These are phyloP conservation scores for Coccyzus lansbergi DNA, from an alignment of 2,797 vertebrate genomes.

Conservation along the genomic window DNA sequence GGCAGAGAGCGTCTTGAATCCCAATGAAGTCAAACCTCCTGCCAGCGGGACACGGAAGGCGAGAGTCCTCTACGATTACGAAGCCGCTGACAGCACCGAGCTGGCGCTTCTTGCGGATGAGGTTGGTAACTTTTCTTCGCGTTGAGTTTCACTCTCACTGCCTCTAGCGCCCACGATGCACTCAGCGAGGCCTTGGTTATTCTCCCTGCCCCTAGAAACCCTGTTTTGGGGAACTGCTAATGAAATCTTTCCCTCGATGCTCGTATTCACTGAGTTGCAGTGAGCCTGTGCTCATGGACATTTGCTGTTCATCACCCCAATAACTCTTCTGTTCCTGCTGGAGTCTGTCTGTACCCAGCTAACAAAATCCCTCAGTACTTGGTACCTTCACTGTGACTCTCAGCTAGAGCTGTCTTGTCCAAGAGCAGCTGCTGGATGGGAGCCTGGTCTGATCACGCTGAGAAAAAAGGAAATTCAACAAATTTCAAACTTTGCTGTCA, in stretches of 20 bases:
- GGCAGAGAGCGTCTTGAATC: slow-evolving; percentile 79
- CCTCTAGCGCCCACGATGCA: not conserved
- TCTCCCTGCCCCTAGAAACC: not conserved
- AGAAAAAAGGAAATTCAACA: not conserved
- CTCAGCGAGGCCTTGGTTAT: not conserved
- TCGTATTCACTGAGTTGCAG: not conserved
- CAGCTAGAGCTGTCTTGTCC: not conserved
- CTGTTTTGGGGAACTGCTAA: not conserved
- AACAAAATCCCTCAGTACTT: not conserved
- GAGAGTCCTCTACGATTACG: slow-evolving; percentile 92
- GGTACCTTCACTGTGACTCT: not conserved
- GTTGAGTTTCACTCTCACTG: not conserved
- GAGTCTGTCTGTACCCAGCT: not conserved
- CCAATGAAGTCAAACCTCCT: slow-evolving; percentile 88
- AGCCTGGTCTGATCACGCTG: not conserved
- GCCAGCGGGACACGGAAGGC: slow-evolving; percentile 90
- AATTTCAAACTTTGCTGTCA: not conserved
- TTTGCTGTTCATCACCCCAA: not conserved
- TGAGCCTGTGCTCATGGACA: not conserved
- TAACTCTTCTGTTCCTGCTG: not conserved
- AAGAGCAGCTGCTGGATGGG: not conserved
- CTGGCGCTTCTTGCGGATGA: slow-evolving; percentile 91
- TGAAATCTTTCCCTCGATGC: not conserved
- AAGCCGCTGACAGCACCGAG: slow-evolving; percentile 91
- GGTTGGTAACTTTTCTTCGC: slow-evolving; percentile 75